Base-by-base conservation (phyloP, 2,113 vertebrate genomes). In the Ctenodactylus gundi region DNA sequence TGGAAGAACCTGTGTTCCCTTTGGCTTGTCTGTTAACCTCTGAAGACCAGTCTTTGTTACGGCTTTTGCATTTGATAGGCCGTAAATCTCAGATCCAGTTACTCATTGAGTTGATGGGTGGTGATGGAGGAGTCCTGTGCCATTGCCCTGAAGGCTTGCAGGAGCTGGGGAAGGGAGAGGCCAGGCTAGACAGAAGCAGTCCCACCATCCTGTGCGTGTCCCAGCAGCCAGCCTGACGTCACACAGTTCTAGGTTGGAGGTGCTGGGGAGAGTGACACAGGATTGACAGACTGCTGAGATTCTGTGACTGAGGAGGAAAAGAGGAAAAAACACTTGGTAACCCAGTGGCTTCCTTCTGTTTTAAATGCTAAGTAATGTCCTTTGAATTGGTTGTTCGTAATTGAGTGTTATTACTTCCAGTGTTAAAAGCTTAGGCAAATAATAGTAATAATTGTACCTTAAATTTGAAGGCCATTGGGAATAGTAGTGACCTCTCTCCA, bases 41-140 rank as follows among this genome's bases (percentile, higher is more conserved):
- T 20, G 29, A 73, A 94, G 57, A 85, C 27, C 13, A 73, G 5
- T 34, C 23, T 55, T 0, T 80, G 14, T 72, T 70, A 36, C 20
- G 9, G 53, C 21, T 20, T 2, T 89, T 75, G 64, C 46, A n/a
- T 65, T 46, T 46, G 77, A 49, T 21, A 29, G 82, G 4, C 55
- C 67, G n/a, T 67, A 31, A 81, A 49, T 49, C 88, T 91, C 75
- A 75, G 21, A 31, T 29, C n/a, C 23, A 58, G 2, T 72, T 77
- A 82, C 39, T 76, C 86, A 46, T 36, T 89, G 36, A 41, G 60
- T 76, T 88, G 75, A 67, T 81, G 90, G 1, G 12, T 80, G 70
- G 39, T 39, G 68, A 67, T 36, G 75, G 25, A 39, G 55, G 49
- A 88, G 13, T 44, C 29, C 55, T 53, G 0, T 72, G 41, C 23